phyloP scores from a whole-genome alignment of 2,888 invertebrate genomes.

The Thymelicus sylvestris region DNA sequence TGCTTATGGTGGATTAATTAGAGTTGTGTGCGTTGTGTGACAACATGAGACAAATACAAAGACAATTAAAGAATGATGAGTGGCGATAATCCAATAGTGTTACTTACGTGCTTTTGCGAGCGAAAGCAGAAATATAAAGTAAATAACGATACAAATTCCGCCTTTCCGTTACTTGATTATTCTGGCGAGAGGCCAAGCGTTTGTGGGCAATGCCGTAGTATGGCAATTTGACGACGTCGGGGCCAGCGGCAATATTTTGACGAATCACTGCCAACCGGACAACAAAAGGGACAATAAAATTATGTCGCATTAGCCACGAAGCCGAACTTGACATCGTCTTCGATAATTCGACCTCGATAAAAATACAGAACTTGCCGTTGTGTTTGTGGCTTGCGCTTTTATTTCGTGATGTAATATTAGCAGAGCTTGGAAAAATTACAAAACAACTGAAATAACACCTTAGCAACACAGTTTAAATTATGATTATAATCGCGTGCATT shows the following conservation, averaged over 20 bases:
- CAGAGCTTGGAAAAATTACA: too few species aligned
- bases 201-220: constrained; percentile 52
- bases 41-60: too few species aligned
- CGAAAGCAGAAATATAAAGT: constrained; percentile 56
- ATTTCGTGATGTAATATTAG: background rate
- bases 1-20: too few species aligned
- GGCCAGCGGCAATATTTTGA: constrained; percentile 51
- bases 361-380: background rate
- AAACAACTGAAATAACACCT: too few species aligned
- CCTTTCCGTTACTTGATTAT: constrained; percentile 70
- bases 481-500: too few species aligned
- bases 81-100: background rate
- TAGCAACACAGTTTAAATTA: too few species aligned
- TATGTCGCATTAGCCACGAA: constrained; percentile 3
- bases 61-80: too few species aligned
- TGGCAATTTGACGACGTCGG: constrained; percentile 54
- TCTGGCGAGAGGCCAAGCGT: constrained; percentile 72
- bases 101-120: background rate
- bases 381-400: background rate
- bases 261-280: constrained; percentile 43
- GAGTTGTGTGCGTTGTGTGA: too few species aligned
- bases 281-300: constrained; percentile 23
- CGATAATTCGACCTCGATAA: background rate
- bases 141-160: constrained; percentile 62
- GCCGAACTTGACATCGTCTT: background rate